These are phyloP conservation scores for Nycteola revayana DNA, from an alignment of 2,888 invertebrate species.

Conservation along the genomic window DNA sequence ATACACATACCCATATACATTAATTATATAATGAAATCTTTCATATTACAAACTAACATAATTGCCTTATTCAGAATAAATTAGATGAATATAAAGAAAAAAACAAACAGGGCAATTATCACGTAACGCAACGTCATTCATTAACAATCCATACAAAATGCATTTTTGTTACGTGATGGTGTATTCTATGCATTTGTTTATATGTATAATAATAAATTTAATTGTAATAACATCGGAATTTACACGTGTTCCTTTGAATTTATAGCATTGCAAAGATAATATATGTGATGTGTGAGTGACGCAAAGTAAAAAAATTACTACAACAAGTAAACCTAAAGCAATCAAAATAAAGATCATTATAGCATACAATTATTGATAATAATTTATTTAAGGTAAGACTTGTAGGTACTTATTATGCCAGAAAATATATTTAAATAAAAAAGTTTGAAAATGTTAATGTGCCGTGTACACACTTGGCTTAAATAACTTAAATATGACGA, in stretches of 20 bases:
- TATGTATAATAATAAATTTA: slow-evolving; percentile 12
- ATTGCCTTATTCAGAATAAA: slow-evolving; percentile 4
- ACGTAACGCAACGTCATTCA: slow-evolving; percentile 36
- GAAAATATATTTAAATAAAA: slow-evolving; percentile 33
- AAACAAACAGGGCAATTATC: slow-evolving; percentile 15
- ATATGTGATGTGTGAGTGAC: slow-evolving; percentile 39
- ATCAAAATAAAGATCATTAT: too few relatives aligned
- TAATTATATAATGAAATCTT: slow-evolving; percentile 34
- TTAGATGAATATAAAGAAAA: slow-evolving; percentile 10
- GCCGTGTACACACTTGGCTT: slow-evolving; percentile 23
- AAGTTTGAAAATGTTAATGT: slow-evolving; percentile 35
- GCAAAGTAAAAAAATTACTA: slow-evolving; percentile 21
- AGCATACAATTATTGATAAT: too few relatives aligned
- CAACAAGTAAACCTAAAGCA: not conserved
- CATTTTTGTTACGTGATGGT: slow-evolving; percentile 46
- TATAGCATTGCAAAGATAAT: slow-evolving; percentile 31
- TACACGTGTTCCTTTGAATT: slow-evolving; percentile 44
- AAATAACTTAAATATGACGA: slow-evolving; percentile 37
- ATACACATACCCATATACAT: slow-evolving; percentile 22
- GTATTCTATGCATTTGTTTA: slow-evolving; percentile 32
- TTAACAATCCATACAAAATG: slow-evolving; percentile 46
- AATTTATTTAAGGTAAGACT: too few relatives aligned
- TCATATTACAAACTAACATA: slow-evolving; percentile 16
- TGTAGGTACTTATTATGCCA: slow-evolving; percentile 13
- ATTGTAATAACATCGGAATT: slow-evolving; percentile 40